phyloP scores from a whole-genome alignment of 2,113 vertebrate species.

The Lamprologus ornatipinnis region DNA sequence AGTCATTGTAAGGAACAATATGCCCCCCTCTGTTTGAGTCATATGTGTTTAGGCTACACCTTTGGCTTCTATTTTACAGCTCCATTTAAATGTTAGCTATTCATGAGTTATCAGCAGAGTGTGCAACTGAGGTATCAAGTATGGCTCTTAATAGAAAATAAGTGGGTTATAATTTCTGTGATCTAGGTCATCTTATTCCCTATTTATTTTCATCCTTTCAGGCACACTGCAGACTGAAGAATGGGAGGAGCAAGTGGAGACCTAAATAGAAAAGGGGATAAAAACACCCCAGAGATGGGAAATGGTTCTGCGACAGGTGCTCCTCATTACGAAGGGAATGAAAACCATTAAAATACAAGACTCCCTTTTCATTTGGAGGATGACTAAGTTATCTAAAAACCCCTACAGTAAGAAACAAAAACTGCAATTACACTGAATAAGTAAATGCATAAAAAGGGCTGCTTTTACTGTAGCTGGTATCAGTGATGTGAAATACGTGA shows the following conservation, averaged over 20 bases:
- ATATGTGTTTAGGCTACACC: background rate
- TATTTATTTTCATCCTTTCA: conserved; percentile 34
- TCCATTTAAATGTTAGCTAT: background rate
- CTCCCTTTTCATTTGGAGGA: background rate
- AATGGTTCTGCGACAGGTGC: background rate
- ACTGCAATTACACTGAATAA: background rate
- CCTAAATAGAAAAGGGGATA: conserved; percentile 23
- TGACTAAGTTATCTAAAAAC: background rate
- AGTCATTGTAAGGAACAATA: background rate
- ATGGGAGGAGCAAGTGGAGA: background rate
- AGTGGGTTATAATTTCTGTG: conserved; percentile 56
- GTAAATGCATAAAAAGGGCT: background rate
- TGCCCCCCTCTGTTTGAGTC: background rate
- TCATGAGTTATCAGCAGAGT: conserved; percentile 27
- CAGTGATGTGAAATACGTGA: background rate
- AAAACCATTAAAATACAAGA: background rate
- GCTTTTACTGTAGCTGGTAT: background rate
- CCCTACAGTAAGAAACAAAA: background rate
- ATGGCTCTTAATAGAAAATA: conserved; percentile 13
- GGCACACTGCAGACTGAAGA: conserved; percentile 17
- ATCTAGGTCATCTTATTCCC: conserved; percentile 65
- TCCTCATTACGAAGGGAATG: background rate
- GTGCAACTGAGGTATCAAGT: conserved; percentile 16
- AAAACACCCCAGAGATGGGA: background rate
- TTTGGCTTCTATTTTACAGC: background rate